Percentiles rank a stretch among this genome's conserved stretches.
Evolutionary conservation across 2,797 vertebrate species (phyloP).

Genomic region (Adelosebastes latens): DNA sequence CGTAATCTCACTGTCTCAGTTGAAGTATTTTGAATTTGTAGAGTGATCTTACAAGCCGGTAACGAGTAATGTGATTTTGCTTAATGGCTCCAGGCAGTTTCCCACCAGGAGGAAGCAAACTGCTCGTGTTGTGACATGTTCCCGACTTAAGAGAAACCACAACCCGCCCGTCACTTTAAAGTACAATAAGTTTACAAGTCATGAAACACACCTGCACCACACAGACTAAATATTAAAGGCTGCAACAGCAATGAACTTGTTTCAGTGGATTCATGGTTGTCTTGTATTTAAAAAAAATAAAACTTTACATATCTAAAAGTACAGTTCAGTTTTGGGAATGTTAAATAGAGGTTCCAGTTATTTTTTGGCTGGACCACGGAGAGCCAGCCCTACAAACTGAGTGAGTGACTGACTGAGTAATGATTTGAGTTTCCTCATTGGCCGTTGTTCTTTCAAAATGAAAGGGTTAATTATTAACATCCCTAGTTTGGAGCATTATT

Average conservation of each 20-base stretch:
- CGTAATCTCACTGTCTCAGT: neutral
- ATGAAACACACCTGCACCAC: neutral
- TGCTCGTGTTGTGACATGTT: slow-evolving; percentile 39
- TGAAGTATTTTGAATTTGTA: neutral
- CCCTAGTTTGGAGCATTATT: too few relatives aligned
- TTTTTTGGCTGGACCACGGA: neutral
- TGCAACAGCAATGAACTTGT: neutral
- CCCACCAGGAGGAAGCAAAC: slow-evolving; percentile 19
- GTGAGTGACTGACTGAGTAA: too few relatives aligned
- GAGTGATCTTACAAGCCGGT: neutral
- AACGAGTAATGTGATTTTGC: neutral
- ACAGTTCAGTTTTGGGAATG: neutral
- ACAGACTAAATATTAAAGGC: neutral
- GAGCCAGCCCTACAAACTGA: too few relatives aligned
- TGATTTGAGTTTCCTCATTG: too few relatives aligned
- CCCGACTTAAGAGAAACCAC: neutral
- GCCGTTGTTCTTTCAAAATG: too few relatives aligned
- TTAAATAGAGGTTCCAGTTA: neutral
- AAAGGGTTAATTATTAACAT: too few relatives aligned
- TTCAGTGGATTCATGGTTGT: neutral
- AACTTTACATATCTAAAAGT: neutral
- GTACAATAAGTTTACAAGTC: neutral
- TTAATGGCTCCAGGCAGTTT: slow-evolving; percentile 11
- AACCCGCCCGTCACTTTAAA: neutral
- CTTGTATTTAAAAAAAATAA: neutral